phyloP scores from a whole-genome alignment of 2,888 invertebrate genomes.

The Acleris cristana region DNA sequence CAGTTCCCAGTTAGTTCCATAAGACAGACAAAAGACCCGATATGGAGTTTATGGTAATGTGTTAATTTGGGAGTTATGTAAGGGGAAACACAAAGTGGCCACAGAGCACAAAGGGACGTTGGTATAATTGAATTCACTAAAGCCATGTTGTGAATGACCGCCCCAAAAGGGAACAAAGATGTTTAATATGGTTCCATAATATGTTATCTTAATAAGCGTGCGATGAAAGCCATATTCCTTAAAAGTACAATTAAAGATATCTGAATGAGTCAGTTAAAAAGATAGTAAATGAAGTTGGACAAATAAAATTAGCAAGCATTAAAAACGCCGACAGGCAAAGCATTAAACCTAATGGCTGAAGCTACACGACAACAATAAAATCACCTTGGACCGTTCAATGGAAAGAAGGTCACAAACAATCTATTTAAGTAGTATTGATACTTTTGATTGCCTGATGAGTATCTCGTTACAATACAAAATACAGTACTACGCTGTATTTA shows the following conservation, averaged over 20 bases:
- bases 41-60: too few relatives aligned
- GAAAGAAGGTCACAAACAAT: constrained; percentile 58
- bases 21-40: too few relatives aligned
- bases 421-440: constrained; percentile 55
- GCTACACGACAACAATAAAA: constrained; percentile 44
- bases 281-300: neutral
- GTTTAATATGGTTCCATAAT: too few relatives aligned
- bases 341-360: constrained; percentile 38
- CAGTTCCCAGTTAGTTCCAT: too few relatives aligned
- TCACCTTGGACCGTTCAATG: constrained; percentile 56
- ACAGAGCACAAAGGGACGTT: constrained; percentile 14
- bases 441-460: constrained; percentile 49
- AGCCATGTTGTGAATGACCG: neutral
- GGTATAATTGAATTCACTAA: constrained; percentile 12
- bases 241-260: constrained; percentile 7
- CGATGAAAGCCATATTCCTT: constrained; percentile 1
- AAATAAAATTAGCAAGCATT: too few relatives aligned
- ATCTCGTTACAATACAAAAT: neutral
- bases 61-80: too few relatives aligned
- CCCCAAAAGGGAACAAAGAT: too few relatives aligned
- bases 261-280: constrained; percentile 4
- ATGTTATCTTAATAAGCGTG: too few relatives aligned
- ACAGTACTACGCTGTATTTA: too few relatives aligned
- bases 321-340: too few relatives aligned
- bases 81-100: constrained; percentile 4